Base-by-base conservation (phyloP, 2,113 vertebrate species). In the Tragelaphus imberbis region DNA sequence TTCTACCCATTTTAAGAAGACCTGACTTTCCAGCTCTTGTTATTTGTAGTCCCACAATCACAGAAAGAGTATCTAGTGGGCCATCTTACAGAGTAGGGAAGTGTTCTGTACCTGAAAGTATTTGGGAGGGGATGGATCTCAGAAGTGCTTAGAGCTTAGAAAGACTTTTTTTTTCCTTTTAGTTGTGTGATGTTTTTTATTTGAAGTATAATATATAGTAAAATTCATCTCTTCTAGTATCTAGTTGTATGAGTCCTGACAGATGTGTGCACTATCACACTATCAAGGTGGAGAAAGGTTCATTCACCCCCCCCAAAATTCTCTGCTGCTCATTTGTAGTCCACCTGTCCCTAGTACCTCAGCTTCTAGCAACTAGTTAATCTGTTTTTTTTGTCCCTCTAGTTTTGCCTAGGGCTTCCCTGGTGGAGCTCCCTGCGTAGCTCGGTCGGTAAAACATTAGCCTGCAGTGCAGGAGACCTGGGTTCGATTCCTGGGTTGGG, bases 81-180 rank as follows among this genome's bases (percentile, higher is more conserved):
- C 56, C 77, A 27, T 90, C 75, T 94, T 88, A 40, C 55, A 77
- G 88, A 77, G 30, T 30, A 88, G 55, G 21, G 49, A 65, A 84
- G 40, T 93, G 47, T 86, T 93, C 49, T 90, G 2, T 87, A 51
- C 47, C 40, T 77, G 40, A 58, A 94, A 88, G 49, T 58, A n/a
- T 93, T 91, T 21, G 16, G 8, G 25, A 86, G 28, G 2, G 5
- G 2, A 0, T 56, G 30, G 36, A 16, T 87, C 19, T 96, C 55
- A 75, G 86, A 92, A 71, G 56, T 44, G 13, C 91, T 49, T 49
- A 44, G 47, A 63, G 30, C 59, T 86, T 92, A 75, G 21, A 90
- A 89, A 55, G 51, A 2, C 44, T 81, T 23, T 21, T 91, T 61
- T 51, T 71, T 75, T 11, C 13, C 33, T 88, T 75, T 91, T 95